Base-by-base conservation (phyloP, 2,888 invertebrate genomes). In the Slavum lentiscoides region DNA sequence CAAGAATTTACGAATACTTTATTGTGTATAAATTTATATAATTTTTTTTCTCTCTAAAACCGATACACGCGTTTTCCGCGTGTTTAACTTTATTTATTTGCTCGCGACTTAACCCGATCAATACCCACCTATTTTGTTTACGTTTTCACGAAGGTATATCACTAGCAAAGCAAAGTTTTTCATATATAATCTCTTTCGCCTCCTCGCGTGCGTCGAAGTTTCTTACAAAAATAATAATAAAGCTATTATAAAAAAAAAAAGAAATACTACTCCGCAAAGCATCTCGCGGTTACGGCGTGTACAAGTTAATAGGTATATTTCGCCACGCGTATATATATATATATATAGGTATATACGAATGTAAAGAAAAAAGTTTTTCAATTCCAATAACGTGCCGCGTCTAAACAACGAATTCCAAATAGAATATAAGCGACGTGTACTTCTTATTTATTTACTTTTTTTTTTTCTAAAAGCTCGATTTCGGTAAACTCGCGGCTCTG, bases 281-380 rank as follows among this genome's bases (percentile, higher is more conserved):
- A 49, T 49, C 49, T 49, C 49, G 17, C 53, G 21, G 9, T 49
- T 39, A 13, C 53, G 21, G 17, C 30, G 30, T 37, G n/a, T 30
- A 15, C 8, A 53, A 30, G 9, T 2, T n/a, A 13, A 21, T 21
- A 58, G 55, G 21, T 53, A 21, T 74, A 21, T 74, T 66, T 66
- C 49, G 49, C 13, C 49, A 49, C 43, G 30, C 30, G 30, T 30
- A 43, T 6, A 43, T 6, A 43, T 43, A 39, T 39, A 39, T 39
- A 39, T 39, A 39, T 8, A 39, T 39, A 39, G 4, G 39, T 39
- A 39, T 39, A 43, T 6, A 43, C 49, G 49, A 49, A 49, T 49
- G 11, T 49, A 49, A 49, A 49, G 49, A 9, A 19, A 75, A 76
- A 75, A 76, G 67, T 76, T 76, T 76, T 76, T 68, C 68, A 68